Conservation (phyloP, 2,113 vertebrate species). For the Buteo buteo region DNA sequence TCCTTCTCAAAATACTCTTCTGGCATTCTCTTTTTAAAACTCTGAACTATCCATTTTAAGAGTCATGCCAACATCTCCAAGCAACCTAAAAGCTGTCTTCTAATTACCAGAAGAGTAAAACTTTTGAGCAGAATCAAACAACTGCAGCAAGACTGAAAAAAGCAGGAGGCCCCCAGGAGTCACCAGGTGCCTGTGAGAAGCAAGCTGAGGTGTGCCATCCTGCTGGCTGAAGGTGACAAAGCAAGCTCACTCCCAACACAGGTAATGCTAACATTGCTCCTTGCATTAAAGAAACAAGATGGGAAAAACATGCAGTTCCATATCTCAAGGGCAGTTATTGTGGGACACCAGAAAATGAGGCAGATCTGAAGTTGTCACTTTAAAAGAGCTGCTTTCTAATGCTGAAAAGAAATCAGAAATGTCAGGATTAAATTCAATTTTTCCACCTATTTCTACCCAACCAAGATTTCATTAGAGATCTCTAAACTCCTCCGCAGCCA, state of each 20-base stretch:
- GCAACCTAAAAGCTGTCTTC: background rate
- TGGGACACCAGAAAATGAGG: background rate
- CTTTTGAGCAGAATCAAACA: background rate
- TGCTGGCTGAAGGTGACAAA: background rate
- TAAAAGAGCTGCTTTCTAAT: background rate
- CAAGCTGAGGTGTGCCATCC: background rate
- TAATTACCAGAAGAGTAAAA: background rate
- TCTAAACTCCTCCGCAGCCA: background rate
- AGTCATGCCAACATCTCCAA: background rate
- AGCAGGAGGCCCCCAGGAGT: accelerated
- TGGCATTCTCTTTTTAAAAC: background rate
- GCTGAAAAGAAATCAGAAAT: background rate
- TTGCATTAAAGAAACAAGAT: background rate
- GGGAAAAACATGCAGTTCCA: background rate
- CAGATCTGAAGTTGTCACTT: background rate
- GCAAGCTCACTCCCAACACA: background rate
- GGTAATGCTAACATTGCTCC: background rate
- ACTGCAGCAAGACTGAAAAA: background rate
- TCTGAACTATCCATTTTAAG: background rate
- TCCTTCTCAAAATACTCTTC: background rate
- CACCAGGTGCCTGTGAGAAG: background rate
- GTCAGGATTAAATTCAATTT: background rate
- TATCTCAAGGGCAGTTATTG: background rate
- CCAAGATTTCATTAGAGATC: background rate
- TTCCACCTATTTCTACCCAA: background rate